A percentile compares a stretch with the other conserved stretches of the same genome.
These are phyloP conservation scores for Pimpla rufipes DNA, from an alignment of 2,888 invertebrate species.

Conservation along the genomic window DNA sequence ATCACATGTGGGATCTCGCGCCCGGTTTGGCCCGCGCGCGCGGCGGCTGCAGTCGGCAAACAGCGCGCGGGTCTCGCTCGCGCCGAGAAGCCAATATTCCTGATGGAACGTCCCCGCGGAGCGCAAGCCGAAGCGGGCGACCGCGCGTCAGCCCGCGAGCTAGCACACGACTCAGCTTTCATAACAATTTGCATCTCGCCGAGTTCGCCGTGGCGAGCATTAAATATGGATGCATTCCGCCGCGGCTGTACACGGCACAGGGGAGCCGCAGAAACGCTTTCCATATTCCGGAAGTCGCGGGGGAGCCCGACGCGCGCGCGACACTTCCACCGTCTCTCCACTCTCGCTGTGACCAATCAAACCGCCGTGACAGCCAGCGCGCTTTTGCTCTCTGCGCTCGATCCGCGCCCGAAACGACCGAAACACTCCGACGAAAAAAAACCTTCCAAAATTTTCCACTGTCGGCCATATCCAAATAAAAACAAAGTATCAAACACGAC, in stretches of 20 bases:
- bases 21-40: too few species aligned
- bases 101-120: conserved; percentile 75
- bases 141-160: conserved; percentile 38
- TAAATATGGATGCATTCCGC: conserved; percentile 83
- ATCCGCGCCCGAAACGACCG: background rate
- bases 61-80: background rate
- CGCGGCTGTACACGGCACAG: conserved; percentile 71
- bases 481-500: too few species aligned
- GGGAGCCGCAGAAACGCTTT: conserved; percentile 67
- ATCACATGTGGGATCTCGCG: conserved; percentile 79
- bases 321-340: conserved; percentile 46
- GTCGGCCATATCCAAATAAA: too few species aligned
- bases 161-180: conserved; percentile 82
- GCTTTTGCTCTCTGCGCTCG: conserved; percentile 54
- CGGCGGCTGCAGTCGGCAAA: background rate
- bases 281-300: conserved; percentile 60
- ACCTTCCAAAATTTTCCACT: background rate
- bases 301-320: conserved; percentile 46
- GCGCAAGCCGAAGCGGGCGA: conserved; percentile 50
- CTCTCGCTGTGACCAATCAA: conserved; percentile 68
- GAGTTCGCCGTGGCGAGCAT: conserved; percentile 76
- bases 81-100: conserved; percentile 75
- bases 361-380: conserved; percentile 62
- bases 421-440: background rate
- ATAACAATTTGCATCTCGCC: conserved; percentile 84